phyloP scores from a whole-genome alignment of 2,888 invertebrate genomes.

The Drosophila mimica region DNA sequence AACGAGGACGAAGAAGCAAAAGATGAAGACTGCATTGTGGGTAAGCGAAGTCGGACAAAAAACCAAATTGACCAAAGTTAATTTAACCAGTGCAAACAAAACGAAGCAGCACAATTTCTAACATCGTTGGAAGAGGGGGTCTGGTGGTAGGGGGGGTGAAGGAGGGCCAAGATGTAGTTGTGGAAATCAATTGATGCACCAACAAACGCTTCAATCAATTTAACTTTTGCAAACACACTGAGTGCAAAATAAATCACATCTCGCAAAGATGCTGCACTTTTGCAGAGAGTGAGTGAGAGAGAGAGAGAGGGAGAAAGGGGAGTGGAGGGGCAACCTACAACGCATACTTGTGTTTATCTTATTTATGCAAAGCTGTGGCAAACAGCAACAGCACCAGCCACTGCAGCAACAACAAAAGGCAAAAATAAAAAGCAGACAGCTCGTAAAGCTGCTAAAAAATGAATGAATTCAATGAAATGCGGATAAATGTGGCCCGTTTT shows the following conservation, averaged over 20 bases:
- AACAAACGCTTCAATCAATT: conserved; percentile 82
- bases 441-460: conserved; percentile 68
- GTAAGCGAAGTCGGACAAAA: conserved; percentile 40
- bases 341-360: conserved; percentile 76
- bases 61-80: conserved; percentile 81
- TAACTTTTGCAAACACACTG: conserved; percentile 80
- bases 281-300: not conserved
- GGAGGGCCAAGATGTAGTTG: conserved; percentile 13
- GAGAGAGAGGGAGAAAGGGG: not conserved
- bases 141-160: conserved; percentile 3
- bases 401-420: conserved; percentile 16
- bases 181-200: conserved; percentile 75
- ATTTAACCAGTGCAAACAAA: conserved; percentile 77
- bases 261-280: conserved; percentile 40
- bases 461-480: conserved; percentile 79
- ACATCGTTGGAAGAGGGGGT: not conserved
- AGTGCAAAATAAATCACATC: conserved; percentile 80
- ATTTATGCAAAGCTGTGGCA: conserved; percentile 80
- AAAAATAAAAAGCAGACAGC: conserved; percentile 28
- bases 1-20: not conserved
- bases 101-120: conserved; percentile 39
- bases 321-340: conserved; percentile 10
- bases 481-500: conserved; percentile 49
- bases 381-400: conserved; percentile 49
- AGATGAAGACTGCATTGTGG: conserved; percentile 14